Base-by-base conservation (phyloP, 2,888 invertebrate genomes). In the Liposcelis brunnea region DNA sequence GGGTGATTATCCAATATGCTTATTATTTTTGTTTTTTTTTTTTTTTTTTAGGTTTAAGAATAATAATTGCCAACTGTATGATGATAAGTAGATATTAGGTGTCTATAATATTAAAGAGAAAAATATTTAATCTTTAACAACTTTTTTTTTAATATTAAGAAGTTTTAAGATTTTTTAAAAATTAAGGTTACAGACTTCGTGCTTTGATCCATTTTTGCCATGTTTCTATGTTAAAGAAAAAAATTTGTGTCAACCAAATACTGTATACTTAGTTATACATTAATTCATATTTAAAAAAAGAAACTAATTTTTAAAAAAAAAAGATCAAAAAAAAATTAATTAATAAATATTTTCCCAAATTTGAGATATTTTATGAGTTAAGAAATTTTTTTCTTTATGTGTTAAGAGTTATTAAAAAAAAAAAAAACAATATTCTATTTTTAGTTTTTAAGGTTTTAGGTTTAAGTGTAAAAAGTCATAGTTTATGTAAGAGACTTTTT, bases 231-330 rank as follows among this genome's bases (percentile, higher is more conserved):
- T 19, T 14, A 16, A 40, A 15, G 8, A 10, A 19, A 40, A 40
- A n/a, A 16, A 40, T 35, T 35, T 35, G 40, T 40, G 40, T 40
- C 40, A 40, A 40, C 40, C 40, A 40, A 40, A 40, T 16, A 26
- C 26, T 26, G 26, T 26, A 26, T 26, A 26, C 35, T 35, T 16
- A 15, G 16, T 14, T 35, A 40, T 40, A 18, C 12, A n/a, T 12
- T 19, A 40, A 40, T 40, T 8, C 26, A 26, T 26, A 26, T 26
- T 40, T n/a, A 40, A 40, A 14, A 18, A 40, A 18, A 19, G n/a
- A n/a, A n/a, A 40, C 5, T 40, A 7, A 40, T 14, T 40, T 40
- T 35, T 35, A 34, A 32, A 34, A 35, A 44, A 31, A 33, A 44
- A 43, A 6, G 8, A 33, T n/a, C 33, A 43, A 35, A 43, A 38